phyloP scores from a whole-genome alignment of 2,797 vertebrate species.

The Varecia variegata region DNA sequence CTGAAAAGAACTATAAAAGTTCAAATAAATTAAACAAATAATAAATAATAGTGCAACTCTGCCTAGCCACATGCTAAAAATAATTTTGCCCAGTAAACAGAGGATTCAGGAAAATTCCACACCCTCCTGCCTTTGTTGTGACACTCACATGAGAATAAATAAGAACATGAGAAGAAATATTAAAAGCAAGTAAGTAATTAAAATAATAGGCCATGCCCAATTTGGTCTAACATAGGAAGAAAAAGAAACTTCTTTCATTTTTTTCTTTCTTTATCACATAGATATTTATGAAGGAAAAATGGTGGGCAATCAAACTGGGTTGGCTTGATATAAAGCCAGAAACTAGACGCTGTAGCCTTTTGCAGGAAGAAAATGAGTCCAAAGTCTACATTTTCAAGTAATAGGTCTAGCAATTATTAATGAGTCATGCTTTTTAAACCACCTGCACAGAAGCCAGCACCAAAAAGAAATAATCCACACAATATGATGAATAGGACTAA shows the following conservation, averaged over 20 bases:
- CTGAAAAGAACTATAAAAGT: neutral
- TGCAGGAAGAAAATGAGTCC: conserved; percentile 33
- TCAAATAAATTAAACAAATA: neutral
- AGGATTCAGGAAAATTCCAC: neutral
- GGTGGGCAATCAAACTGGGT: neutral
- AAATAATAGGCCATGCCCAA: neutral
- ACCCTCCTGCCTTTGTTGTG: neutral
- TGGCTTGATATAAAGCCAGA: neutral
- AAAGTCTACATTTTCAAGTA: conserved; percentile 50
- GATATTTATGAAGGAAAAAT: conserved; percentile 29
- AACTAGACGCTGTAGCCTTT: neutral
- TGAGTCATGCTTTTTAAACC: neutral
- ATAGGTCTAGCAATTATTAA: conserved; percentile 50
- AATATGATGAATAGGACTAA: neutral
- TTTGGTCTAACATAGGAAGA: neutral
- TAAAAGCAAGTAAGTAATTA: conserved; percentile 22
- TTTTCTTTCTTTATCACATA: neutral
- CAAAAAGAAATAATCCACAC: conserved; percentile 21
- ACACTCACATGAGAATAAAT: neutral
- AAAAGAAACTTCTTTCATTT: conserved; percentile 13
- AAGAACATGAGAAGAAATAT: neutral
- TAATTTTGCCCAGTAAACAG: neutral
- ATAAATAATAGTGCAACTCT: neutral
- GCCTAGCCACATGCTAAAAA: neutral
- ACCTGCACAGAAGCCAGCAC: neutral